These are phyloP conservation scores for Anser brachyrhynchus DNA, from an alignment of 2,113 vertebrate species.

Conservation along the genomic window DNA sequence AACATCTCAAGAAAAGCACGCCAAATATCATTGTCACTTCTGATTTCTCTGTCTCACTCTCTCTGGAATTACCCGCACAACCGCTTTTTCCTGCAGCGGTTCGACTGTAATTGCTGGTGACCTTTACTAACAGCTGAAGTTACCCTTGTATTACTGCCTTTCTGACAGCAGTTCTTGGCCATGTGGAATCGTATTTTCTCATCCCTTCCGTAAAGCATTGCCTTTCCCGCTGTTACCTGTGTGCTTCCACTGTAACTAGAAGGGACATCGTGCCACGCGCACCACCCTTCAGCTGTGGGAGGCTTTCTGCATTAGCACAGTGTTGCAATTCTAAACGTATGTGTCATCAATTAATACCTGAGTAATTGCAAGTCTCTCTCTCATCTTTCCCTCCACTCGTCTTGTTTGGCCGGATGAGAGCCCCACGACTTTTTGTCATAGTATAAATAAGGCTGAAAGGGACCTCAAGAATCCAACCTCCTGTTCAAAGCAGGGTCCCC, in stretches of 20 bases:
- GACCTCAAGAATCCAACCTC: background rate
- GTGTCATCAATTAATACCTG: background rate
- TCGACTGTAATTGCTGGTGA: background rate
- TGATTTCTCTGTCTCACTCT: background rate
- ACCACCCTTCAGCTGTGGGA: background rate
- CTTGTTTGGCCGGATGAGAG: background rate
- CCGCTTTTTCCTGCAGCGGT: background rate
- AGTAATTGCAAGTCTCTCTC: background rate
- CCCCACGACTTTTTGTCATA: background rate
- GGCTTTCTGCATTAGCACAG: background rate
- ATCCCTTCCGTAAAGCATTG: background rate
- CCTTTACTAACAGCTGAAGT: background rate
- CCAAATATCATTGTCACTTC: background rate
- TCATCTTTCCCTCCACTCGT: background rate
- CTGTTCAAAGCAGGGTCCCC: background rate
- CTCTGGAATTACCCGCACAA: background rate
- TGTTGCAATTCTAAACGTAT: background rate
- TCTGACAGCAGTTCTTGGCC: background rate
- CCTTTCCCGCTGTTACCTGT: background rate
- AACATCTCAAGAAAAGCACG: background rate
- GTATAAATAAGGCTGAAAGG: background rate
- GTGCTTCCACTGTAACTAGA: background rate
- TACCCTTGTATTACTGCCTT: background rate
- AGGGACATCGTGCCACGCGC: background rate
- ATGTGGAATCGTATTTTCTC: fast-evolving